Evolutionary conservation across 2,888 invertebrate species (phyloP).

Genomic region (Stenichneumon culpator): DNA sequence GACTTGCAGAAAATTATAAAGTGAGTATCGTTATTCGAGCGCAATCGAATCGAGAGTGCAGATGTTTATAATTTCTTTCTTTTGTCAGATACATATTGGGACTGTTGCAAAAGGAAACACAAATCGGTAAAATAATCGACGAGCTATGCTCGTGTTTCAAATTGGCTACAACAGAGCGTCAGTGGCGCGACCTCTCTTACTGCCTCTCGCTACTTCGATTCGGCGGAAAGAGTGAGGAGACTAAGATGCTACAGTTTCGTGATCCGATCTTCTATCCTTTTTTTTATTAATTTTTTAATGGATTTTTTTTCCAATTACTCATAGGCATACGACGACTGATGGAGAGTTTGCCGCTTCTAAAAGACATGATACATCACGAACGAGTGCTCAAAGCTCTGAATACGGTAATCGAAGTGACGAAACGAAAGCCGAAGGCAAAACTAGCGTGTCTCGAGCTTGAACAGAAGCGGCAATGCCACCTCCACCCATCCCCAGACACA

Average conservation of each 20-base stretch:
- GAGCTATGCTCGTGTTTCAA: slow-evolving; percentile 95
- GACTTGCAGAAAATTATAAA: slow-evolving; percentile 92
- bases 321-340: slow-evolving; percentile 79
- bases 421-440: slow-evolving; percentile 79
- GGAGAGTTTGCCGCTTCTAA: slow-evolving; percentile 80
- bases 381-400: slow-evolving; percentile 78
- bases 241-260: not conserved
- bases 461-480: slow-evolving; percentile 83
- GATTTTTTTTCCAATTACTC: slow-evolving; percentile 37
- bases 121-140: slow-evolving; percentile 95
- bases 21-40: slow-evolving; percentile 84
- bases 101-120: slow-evolving; percentile 95
- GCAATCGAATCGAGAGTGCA: too few species aligned
- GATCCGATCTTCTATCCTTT: not conserved
- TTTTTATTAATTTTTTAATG: not conserved
- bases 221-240: slow-evolving; percentile 87
- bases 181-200: slow-evolving; percentile 95
- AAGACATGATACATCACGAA: slow-evolving; percentile 83
- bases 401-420: slow-evolving; percentile 79
- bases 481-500: slow-evolving; percentile 72
- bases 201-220: slow-evolving; percentile 94
- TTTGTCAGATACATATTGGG: slow-evolving; percentile 90
- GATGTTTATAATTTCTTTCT: slow-evolving; percentile 40
- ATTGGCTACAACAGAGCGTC: slow-evolving; percentile 90
- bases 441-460: slow-evolving; percentile 78